Evolutionary conservation across 2,888 invertebrate species (phyloP).

Genomic region (Chelonus formosanus): DNA sequence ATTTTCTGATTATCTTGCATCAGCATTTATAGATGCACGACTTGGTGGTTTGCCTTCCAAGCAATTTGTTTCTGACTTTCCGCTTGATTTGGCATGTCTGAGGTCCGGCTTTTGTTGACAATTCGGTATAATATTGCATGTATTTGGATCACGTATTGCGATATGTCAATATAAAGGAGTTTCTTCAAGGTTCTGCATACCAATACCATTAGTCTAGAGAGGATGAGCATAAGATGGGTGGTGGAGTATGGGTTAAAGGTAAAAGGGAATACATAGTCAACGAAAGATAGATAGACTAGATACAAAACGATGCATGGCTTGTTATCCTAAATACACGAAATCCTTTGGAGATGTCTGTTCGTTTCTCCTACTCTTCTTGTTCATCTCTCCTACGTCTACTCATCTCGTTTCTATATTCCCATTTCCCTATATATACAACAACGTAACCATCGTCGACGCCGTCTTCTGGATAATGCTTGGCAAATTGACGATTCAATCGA

Average conservation of each 20-base stretch:
- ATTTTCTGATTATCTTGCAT: no score
- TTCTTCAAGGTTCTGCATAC: slow-evolving; percentile 60
- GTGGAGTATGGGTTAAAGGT: slow-evolving; percentile 21
- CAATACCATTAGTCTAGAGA: slow-evolving; percentile 46
- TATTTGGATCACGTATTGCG: slow-evolving; percentile 65
- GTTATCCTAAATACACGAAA: slow-evolving; percentile 66
- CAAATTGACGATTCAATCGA: slow-evolving; percentile 65
- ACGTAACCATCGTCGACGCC: slow-evolving; percentile 44
- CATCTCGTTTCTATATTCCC: slow-evolving; percentile 28
- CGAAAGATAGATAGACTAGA: slow-evolving; percentile 6
- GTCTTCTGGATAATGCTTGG: slow-evolving; percentile 61
- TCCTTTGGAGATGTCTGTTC: slow-evolving; percentile 59
- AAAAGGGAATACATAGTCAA: slow-evolving; percentile 9
- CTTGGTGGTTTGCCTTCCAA: slow-evolving; percentile 51
- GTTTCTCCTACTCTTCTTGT: slow-evolving; percentile 20
- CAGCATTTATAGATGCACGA: slow-evolving; percentile 18
- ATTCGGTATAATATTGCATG: slow-evolving; percentile 64
- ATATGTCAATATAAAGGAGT: slow-evolving; percentile 66
- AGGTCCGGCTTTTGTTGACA: slow-evolving; percentile 52
- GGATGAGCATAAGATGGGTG: slow-evolving; percentile 26
- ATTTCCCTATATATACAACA: slow-evolving; percentile 10
- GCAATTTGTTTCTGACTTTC: slow-evolving; percentile 51
- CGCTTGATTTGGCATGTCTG: slow-evolving; percentile 52
- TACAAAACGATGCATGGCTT: slow-evolving; percentile 51
- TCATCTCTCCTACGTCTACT: slow-evolving; percentile 21